These are phyloP conservation scores for Atethmia centrago DNA, from an alignment of 2,888 invertebrate species.

Conservation along the genomic window DNA sequence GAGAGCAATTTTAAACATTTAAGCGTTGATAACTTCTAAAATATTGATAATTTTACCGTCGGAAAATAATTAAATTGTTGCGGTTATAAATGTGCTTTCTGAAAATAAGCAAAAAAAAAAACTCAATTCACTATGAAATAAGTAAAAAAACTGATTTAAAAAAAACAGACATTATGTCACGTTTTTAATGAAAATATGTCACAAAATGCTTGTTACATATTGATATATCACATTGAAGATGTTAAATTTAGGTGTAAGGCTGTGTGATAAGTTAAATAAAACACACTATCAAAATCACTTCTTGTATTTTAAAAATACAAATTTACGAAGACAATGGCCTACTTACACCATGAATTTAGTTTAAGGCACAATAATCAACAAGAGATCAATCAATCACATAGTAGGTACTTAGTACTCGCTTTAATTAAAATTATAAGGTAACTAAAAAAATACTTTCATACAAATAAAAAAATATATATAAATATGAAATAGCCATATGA, in stretches of 20 bases:
- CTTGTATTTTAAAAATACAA: conserved; percentile 24
- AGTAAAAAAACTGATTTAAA: too few species aligned
- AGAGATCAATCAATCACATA: conserved; percentile 33
- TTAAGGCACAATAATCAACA: too few species aligned
- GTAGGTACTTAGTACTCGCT: conserved; percentile 37
- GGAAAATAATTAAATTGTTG: conserved; percentile 41
- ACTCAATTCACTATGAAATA: too few species aligned
- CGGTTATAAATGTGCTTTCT: conserved; percentile 34
- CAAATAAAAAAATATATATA: conserved; percentile 30
- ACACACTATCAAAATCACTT: conserved; percentile 17
- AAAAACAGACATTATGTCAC: too few species aligned
- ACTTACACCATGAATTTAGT: conserved; percentile 45
- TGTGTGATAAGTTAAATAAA: too few species aligned
- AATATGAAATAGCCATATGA: too few species aligned
- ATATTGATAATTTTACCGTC: conserved; percentile 23
- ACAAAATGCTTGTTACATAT: conserved; percentile 44
- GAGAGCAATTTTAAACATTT: too few species aligned
- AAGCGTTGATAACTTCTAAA: conserved; percentile 36
- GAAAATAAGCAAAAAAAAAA: conserved; percentile 28
- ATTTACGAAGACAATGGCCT: conserved; percentile 29
- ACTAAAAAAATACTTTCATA: conserved; percentile 26
- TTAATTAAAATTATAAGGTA: conserved; percentile 42
- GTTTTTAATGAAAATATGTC: conserved; percentile 40
- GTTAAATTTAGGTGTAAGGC: conserved; percentile 8
- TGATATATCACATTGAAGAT: conserved; percentile 43